Evolutionary conservation across 1,140 invertebrate genomes (phyloP).

Genomic region (Eubasilissa regina): DNA sequence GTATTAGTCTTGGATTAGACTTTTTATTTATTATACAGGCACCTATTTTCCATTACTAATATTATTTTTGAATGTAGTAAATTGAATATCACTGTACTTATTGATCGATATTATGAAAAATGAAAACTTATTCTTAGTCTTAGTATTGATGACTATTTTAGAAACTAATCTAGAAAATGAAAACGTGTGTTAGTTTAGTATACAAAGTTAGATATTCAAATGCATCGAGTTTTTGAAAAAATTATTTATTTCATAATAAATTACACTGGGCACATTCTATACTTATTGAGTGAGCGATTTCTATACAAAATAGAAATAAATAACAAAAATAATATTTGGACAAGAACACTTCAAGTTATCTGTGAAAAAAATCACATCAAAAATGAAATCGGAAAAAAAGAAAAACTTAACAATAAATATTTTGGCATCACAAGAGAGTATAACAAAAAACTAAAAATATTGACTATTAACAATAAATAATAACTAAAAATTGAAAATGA

Average conservation of each 20-base stretch:
- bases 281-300: slow-evolving; percentile 53
- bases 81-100: too few species aligned
- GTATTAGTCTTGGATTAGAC: too few species aligned
- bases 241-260: slow-evolving; percentile 51
- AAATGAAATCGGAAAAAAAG: slow-evolving; percentile 33
- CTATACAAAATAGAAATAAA: slow-evolving; percentile 13
- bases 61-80: too few species aligned
- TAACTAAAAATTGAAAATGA: background rate
- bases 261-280: slow-evolving; percentile 58
- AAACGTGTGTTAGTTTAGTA: too few species aligned
- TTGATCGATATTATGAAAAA: too few species aligned
- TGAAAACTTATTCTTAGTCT: too few species aligned
- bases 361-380: slow-evolving; percentile 17
- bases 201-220: too few species aligned
- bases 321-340: slow-evolving; percentile 17
- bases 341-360: slow-evolving; percentile 8
- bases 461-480: slow-evolving; percentile 53
- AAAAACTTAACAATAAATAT: slow-evolving; percentile 51
- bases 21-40: too few species aligned
- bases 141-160: too few species aligned
- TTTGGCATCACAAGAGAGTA: slow-evolving; percentile 56
- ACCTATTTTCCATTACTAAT: too few species aligned
- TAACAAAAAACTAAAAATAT: slow-evolving; percentile 51
- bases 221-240: too few species aligned
- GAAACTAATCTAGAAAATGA: too few species aligned